Conservation (phyloP, 2,888 invertebrate species). For the Syrphus vitripennis region DNA sequence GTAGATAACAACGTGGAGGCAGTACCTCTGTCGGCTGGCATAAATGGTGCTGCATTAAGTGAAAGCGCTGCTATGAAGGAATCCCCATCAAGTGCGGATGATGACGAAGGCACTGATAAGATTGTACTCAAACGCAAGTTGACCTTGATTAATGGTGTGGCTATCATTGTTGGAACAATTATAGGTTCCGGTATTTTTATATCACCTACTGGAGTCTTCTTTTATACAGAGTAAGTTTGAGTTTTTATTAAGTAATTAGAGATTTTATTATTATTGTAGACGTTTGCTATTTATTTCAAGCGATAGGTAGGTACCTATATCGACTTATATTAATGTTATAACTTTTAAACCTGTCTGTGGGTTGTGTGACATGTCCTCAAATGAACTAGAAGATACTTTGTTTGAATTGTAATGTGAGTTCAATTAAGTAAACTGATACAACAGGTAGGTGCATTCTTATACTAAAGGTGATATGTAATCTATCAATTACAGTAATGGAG, state of each 20-base stretch:
- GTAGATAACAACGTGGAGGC: slow-evolving; percentile 43
- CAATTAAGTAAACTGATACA: neutral
- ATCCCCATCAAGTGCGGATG: slow-evolving; percentile 31
- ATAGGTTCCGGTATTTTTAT: slow-evolving; percentile 97
- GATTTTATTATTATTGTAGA: neutral
- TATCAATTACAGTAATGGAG: neutral
- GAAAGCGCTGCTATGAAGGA: slow-evolving; percentile 23
- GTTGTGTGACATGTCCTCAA: neutral
- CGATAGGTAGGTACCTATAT: neutral
- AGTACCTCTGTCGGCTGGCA: slow-evolving; percentile 42
- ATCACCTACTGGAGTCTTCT: slow-evolving; percentile 91
- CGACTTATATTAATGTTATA: neutral
- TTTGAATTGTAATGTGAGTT: neutral
- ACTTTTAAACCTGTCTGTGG: neutral
- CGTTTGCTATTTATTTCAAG: neutral
- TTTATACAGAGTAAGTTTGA: slow-evolving; percentile 84
- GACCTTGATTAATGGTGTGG: slow-evolving; percentile 92
- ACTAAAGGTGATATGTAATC: neutral
- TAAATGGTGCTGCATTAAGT: slow-evolving; percentile 27
- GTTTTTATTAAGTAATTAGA: too few relatives aligned
- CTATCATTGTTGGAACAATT: slow-evolving; percentile 93
- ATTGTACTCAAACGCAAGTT: slow-evolving; percentile 90
- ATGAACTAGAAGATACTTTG: neutral
- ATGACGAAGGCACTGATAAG: slow-evolving; percentile 79
- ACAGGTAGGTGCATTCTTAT: neutral